These are phyloP conservation scores for Siniperca chuatsi DNA, from an alignment of 2,113 vertebrate genomes.

Conservation along the genomic window DNA sequence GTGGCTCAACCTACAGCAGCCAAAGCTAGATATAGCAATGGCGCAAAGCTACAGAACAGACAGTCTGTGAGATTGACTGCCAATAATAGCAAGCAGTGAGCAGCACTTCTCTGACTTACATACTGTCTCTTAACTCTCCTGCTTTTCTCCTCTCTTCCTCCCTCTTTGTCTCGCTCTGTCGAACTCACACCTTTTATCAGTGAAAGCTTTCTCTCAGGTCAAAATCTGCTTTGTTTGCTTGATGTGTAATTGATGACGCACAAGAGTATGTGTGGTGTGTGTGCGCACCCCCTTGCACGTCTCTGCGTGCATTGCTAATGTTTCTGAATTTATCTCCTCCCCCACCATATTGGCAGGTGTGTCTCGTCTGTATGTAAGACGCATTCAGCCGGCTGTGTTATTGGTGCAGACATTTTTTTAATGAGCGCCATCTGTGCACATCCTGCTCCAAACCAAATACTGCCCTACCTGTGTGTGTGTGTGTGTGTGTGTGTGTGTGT, in stretches of 20 bases:
- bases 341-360: slow-evolving; percentile 69
- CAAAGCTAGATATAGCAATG: slow-evolving; percentile 19
- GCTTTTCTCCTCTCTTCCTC: background rate
- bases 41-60: slow-evolving; percentile 38
- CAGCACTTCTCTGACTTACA: slow-evolving; percentile 18
- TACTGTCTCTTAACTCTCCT: slow-evolving; percentile 1
- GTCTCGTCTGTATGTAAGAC: slow-evolving; percentile 56
- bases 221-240: slow-evolving; percentile 43
- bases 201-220: slow-evolving; percentile 33
- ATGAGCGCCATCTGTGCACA: slow-evolving; percentile 81
- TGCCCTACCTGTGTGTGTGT: slow-evolving; percentile 29
- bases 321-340: slow-evolving; percentile 66
- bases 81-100: slow-evolving; percentile 55
- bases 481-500: background rate
- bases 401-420: slow-evolving; percentile 74
- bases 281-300: background rate
- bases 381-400: slow-evolving; percentile 70
- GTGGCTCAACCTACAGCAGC: slow-evolving; percentile 32
- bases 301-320: slow-evolving; percentile 43
- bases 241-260: slow-evolving; percentile 51
- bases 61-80: slow-evolving; percentile 39
- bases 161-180: slow-evolving; percentile 21
- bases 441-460: slow-evolving; percentile 62
- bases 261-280: background rate
- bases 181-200: slow-evolving; percentile 6